Conservation (phyloP, 2,888 invertebrate genomes). For the Meandrusa payeni region DNA sequence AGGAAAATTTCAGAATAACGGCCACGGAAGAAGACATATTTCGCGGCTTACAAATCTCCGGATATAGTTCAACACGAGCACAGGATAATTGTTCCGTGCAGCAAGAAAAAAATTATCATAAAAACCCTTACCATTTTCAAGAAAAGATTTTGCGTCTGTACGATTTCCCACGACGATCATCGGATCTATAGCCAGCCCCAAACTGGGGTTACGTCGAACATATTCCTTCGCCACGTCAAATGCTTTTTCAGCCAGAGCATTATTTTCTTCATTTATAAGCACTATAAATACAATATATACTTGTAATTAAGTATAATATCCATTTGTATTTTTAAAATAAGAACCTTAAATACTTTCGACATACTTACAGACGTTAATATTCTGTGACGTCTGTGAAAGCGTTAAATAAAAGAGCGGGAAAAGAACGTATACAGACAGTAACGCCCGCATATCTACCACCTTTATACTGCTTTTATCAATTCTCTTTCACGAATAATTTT, state of each 20-base stretch:
- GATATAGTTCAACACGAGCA: no score
- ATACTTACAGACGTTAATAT: constrained; percentile 86
- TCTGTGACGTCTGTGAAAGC: constrained; percentile 83
- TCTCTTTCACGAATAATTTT: constrained; percentile 19
- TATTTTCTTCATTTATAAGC: constrained; percentile 87
- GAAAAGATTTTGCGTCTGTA: constrained; percentile 85
- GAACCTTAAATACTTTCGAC: no score
- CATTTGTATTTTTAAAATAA: no score
- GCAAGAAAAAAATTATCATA: no score
- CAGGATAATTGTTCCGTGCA: no score
- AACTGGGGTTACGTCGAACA: constrained; percentile 84
- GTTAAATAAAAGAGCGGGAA: constrained; percentile 39
- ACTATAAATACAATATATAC: constrained; percentile 77
- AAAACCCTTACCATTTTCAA: constrained; percentile 85
- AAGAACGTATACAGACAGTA: constrained; percentile 35
- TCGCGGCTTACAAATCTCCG: no score
- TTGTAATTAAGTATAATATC: no score
- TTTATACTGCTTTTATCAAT: not conserved
- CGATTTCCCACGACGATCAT: constrained; percentile 85
- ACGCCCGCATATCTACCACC: constrained; percentile 32
- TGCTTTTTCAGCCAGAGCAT: constrained; percentile 85
- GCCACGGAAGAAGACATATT: no score
- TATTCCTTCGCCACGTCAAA: constrained; percentile 86
- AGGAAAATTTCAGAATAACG: no score
- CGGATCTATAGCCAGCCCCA: constrained; percentile 83